Evolutionary conservation across 2,113 vertebrate genomes (phyloP), one percentile per base, ranked within the genome.

Genomic region (Pelecanoides urinatrix): DNA sequence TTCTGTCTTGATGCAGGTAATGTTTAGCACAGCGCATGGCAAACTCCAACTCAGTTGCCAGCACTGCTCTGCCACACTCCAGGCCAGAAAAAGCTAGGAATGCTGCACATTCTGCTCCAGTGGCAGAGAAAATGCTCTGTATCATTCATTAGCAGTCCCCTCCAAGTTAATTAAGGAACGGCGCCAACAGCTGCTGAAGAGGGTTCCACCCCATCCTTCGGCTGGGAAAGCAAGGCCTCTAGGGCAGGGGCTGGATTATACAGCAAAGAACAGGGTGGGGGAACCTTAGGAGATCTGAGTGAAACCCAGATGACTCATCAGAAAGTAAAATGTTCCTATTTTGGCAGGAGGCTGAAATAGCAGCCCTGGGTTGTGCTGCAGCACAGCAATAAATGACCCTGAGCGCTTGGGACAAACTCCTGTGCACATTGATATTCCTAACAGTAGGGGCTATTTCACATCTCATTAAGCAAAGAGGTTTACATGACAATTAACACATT

Each of bases 271-370:
- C 12, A 76, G 73, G 50, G 91, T 88, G 84, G 78, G 78, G 38
- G 56, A 96, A 90, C 77, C 75, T 94, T 58, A 32, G 0, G 5
- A 84, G 61, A 71, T 49, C 34, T 45, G 68, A 86, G 87, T 25
- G 59, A 92, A 86, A 91, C 47, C 21, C 94, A 92, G 75, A 96
- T 94, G 90, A 96, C 86, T 97, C 96, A 95, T 95, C 94, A 96
- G 80, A 97, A 97, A 96, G 52, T 62, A 76, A 84, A 96, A 85
- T 16, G 55, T 94, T 95, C 84, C 81, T 80, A 47, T 95, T 97
- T 92, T 92, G 88, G 77, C 81, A 89, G 73, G 59, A 94, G 79
- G 76, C 79, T 93, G 83, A 95, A 96, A 91, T 52, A 84, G 94
- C 53, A 96, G 88, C 75, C 49, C 74, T 49, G 87, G 42, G 68